Evolutionary conservation across 2,113 vertebrate genomes (phyloP), one percentile per base, ranked within the genome.

Genomic region (Saguinus midas): DNA sequence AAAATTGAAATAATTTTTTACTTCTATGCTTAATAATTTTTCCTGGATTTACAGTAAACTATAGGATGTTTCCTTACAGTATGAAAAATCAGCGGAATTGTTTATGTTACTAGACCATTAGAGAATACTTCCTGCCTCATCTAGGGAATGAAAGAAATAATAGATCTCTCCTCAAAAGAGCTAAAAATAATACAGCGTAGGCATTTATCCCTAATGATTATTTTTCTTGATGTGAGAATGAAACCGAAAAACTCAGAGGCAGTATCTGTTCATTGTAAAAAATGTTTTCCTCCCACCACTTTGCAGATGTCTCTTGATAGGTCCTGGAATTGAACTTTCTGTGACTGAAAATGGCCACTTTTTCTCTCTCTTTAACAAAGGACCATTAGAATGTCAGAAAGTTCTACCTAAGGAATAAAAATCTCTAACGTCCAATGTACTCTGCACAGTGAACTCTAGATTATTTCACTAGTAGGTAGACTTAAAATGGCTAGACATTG

Each of bases 151-250:
- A 40, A 66, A 97, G 84, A 96, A 97, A 97, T 35, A 87, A 45
- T 95, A 52, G n/a, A 32, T 79, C 93, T 55, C 43, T 97, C 90
- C 48, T 85, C 45, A 88, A 48, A 73, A 64, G 12, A 95, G 43
- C 75, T 98, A 96, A 97, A 98, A 98, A 97, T 79, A n/a, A 95
- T 95, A 94, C 48, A 88, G 92, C 12, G 0, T 82, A 90, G 93
- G 97, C 95, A 58, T 18, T 0, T 95, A 94, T 73, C 64, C 68
- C 43, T 85, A 96, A 45, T 18, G 6, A 93, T 95, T 95, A 91
- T 93, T 97, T 98, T 82, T 97, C 96, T 97, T 88, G 57, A 92
- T 90, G 66, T 97, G 58, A 78, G 64, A 97, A 64, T 37, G 91
- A 93, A 98, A 85, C 80, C 91, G 96, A 98, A 97, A 61, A 96